Conservation (phyloP, 2,888 invertebrate genomes). For the Spodoptera exigua region DNA sequence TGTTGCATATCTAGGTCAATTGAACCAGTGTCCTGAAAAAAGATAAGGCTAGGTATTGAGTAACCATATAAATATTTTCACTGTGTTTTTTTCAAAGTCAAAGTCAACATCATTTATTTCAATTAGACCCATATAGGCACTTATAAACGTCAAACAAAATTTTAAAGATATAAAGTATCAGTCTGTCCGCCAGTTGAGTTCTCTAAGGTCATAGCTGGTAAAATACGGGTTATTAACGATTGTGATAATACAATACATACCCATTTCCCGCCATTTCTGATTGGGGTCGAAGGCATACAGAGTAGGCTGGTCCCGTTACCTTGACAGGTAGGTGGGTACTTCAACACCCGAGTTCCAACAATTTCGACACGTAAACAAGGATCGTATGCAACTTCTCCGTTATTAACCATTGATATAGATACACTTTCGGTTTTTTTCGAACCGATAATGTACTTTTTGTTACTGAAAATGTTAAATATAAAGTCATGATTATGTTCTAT, state of each 20-base stretch:
- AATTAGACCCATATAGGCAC: too few relatives aligned
- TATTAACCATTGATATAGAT: conserved; percentile 60
- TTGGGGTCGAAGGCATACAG: conserved; percentile 25
- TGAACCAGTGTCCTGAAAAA: conserved; percentile 41
- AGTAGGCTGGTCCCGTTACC: conserved; percentile 12
- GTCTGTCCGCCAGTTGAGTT: too few relatives aligned
- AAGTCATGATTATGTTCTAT: too few relatives aligned
- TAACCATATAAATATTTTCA: too few relatives aligned
- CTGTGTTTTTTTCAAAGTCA: conserved; percentile 4
- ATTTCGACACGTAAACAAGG: conserved; percentile 63
- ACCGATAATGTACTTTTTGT: conserved; percentile 64
- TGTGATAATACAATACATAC: not conserved
- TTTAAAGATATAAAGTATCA: too few relatives aligned
- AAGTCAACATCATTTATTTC: conserved; percentile 11
- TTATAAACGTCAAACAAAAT: too few relatives aligned
- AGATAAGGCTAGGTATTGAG: too few relatives aligned
- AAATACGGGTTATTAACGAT: too few relatives aligned
- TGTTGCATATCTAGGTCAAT: conserved; percentile 57
- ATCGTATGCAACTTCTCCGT: conserved; percentile 72
- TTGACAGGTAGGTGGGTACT: conserved; percentile 13
- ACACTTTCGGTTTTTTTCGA: conserved; percentile 60
- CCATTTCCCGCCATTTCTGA: not conserved
- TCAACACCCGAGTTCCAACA: conserved; percentile 45
- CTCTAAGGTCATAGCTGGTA: too few relatives aligned
- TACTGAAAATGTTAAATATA: conserved; percentile 4